Percentiles rank a stretch among this genome's conserved stretches.
These are phyloP conservation scores for Porites lutea DNA, from an alignment of 64 coral and sea anemone species.

Conservation along the genomic window DNA sequence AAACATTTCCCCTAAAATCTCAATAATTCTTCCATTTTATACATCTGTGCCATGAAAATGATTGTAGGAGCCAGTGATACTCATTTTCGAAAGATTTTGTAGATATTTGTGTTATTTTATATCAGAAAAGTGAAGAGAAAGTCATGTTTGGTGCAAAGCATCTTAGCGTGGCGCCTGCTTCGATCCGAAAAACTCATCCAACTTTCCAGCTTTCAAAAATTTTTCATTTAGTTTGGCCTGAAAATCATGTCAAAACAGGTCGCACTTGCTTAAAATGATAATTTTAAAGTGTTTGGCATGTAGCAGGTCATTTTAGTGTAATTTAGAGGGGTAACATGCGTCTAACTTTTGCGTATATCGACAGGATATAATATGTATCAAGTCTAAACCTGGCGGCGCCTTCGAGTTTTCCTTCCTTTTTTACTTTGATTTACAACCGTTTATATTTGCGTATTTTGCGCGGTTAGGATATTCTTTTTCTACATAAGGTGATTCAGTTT, in stretches of 20 bases:
- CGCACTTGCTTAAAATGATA: neutral
- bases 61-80: neutral
- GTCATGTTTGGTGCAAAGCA: neutral
- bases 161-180: neutral
- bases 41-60: neutral
- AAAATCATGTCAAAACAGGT: neutral
- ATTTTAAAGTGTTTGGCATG: neutral
- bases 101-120: neutral
- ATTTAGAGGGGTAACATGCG: neutral
- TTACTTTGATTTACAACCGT: constrained; percentile 15
- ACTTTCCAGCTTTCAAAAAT: constrained; percentile 21
- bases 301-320: neutral
- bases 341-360: neutral
- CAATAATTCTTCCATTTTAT: constrained; percentile 68
- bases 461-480: neutral
- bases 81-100: constrained; percentile 16
- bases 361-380: neutral
- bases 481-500: neutral
- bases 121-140: neutral
- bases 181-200: constrained; percentile 32
- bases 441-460: neutral
- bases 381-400: neutral
- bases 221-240: neutral
- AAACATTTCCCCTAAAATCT: constrained; percentile 89
- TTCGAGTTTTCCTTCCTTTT: constrained; percentile 1